Base-by-base conservation (phyloP, 2,888 invertebrate genomes). In the Dendrolimus pini region DNA sequence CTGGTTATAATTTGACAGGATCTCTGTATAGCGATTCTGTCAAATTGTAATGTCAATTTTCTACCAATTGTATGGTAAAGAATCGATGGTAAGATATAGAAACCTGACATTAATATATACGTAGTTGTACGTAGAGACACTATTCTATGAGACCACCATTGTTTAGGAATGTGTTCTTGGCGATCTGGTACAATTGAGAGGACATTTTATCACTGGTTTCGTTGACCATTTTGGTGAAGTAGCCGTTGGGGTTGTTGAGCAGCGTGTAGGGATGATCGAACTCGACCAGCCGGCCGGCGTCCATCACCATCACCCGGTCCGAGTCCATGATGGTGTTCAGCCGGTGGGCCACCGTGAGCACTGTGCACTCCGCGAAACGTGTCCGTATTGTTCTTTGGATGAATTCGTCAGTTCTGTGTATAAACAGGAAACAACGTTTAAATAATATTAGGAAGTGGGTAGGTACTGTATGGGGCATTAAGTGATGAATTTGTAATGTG, bases 301-400 rank as follows among this genome's bases (percentile, higher is more conserved):
- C 96, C 94, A 98, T 95, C 1, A 98, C 97, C 75, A 98, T 91
- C 14, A 97, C 95, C 61, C 95, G 93, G 85, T 97, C 96, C 0
- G 96, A 96, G 82, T 98, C 98, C 95, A 98, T 97, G 63, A 98
- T 96, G 0, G 98, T 98, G 78, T 98, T 95, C 41, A 98, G 91
- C 54, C 98, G 93, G 85, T 98, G 98, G 7, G 98, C 98, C 52
- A 98, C 96, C 0, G 97, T 98, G 53, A 98, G 83, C 9, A 98
- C 97, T 0, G 97, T 97, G 80, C 97, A 97, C 18, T 94, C 87
- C 12, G 92, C 91, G 77, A 98, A 98, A 72, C 95, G 95, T 53
- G 91, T 91, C 59, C 97, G 91, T 59, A 98, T 97, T 0, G 97
- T 96, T 74, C 91, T 92, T 81, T 97, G 97, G 70, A 97, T 97